Percentiles rank a stretch among this genome's conserved stretches.
Evolutionary conservation across 92 coral and sea anemone genomes (phyloP).

Genomic region (Scolanthus callimorphus): DNA sequence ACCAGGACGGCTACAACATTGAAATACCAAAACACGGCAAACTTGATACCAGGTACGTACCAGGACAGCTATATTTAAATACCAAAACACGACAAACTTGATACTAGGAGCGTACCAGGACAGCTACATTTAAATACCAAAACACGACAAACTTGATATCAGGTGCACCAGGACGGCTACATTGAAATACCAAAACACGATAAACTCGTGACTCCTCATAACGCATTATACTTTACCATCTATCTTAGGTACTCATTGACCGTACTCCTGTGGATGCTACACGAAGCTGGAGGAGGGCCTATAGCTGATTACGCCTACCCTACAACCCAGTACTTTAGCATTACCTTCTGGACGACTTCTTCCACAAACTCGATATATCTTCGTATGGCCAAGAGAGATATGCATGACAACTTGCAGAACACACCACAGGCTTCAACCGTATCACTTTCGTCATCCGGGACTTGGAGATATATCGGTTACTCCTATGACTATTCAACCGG

Average conservation of each 20-base stretch:
- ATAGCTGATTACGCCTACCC: background rate
- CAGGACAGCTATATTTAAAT: no score
- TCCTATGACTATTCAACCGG: slow-evolving; percentile 13
- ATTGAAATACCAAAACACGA: no score
- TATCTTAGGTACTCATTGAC: slow-evolving; percentile 6
- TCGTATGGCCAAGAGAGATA: no score
- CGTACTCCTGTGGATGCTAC: slow-evolving; percentile 2
- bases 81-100: no score
- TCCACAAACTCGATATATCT: background rate
- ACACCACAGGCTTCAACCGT: background rate
- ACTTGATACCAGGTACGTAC: no score
- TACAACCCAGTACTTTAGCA: background rate
- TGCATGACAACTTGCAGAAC: background rate
- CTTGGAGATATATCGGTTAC: slow-evolving; percentile 27
- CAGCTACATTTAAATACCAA: no score
- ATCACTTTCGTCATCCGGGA: background rate
- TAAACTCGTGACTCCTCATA: no score
- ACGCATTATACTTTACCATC: background rate
- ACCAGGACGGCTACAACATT: no score
- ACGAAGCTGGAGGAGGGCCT: slow-evolving; percentile 7
- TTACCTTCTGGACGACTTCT: background rate
- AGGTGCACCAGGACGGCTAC: no score
- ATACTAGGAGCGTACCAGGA: no score
- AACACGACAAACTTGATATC: no score
- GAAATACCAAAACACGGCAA: no score